Evolutionary conservation across 1,140 invertebrate genomes (phyloP).

Genomic region (Formica selysi): DNA sequence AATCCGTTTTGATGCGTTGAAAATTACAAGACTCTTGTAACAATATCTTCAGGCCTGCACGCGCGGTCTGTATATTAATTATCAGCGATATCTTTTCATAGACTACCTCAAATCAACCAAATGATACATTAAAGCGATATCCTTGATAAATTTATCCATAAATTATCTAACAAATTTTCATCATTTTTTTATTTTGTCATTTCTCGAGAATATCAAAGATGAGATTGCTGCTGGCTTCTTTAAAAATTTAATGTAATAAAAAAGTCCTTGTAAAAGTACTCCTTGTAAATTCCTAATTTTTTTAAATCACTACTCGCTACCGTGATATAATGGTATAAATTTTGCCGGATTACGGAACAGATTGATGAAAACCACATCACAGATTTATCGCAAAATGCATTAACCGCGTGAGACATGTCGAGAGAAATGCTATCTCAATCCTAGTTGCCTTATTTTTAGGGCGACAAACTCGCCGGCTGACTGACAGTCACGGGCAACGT

Average conservation of each 20-base stretch:
- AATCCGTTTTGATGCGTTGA: slow-evolving; percentile 39
- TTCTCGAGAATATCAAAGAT: not conserved
- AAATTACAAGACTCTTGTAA: slow-evolving; percentile 60
- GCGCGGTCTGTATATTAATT: slow-evolving; percentile 38
- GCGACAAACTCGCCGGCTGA: slow-evolving; percentile 37
- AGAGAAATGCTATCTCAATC: slow-evolving; percentile 62
- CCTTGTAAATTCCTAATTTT: not conserved
- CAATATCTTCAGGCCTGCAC: slow-evolving; percentile 42
- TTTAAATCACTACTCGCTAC: not conserved
- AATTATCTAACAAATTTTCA: too few relatives aligned
- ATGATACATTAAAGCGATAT: slow-evolving; percentile 29
- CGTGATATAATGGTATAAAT: not conserved
- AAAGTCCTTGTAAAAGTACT: not conserved
- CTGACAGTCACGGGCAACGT: slow-evolving; percentile 3
- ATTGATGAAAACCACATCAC: not conserved
- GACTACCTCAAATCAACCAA: not conserved
- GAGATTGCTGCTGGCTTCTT: not conserved
- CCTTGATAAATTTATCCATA: slow-evolving; percentile 63
- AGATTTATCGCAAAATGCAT: not conserved
- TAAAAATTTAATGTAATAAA: not conserved
- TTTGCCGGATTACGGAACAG: slow-evolving; percentile 3
- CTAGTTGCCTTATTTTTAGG: slow-evolving; percentile 59
- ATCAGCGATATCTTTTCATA: slow-evolving; percentile 15
- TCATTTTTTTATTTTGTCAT: too few relatives aligned
- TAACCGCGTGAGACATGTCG: slow-evolving; percentile 15